These are phyloP conservation scores for Megaceryle alcyon DNA, from an alignment of 2,797 vertebrate genomes.

Conservation along the genomic window DNA sequence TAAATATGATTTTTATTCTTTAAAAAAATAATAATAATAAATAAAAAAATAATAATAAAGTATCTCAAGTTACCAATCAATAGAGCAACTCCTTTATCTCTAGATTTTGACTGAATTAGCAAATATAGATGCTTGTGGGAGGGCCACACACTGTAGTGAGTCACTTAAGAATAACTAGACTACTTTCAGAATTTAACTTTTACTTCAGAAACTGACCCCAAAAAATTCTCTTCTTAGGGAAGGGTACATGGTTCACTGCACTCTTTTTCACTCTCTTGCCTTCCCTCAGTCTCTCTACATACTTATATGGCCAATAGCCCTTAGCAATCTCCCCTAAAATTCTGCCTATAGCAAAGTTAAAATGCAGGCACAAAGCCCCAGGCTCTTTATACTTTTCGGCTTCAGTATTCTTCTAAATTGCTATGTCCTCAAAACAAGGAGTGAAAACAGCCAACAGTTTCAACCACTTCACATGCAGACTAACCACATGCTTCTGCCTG, in stretches of 20 bases:
- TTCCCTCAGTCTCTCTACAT: neutral
- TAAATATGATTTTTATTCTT: neutral
- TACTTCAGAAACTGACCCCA: constrained; percentile 4
- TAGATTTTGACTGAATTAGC: constrained; percentile 8
- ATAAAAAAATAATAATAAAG: neutral
- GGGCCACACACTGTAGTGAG: neutral
- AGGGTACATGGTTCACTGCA: neutral
- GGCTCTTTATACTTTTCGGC: constrained; percentile 8
- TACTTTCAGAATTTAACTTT: neutral
- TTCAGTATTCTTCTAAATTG: neutral
- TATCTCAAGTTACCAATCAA: neutral
- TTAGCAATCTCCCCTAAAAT: constrained; percentile 27
- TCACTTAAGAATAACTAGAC: neutral
- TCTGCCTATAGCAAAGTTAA: constrained; percentile 25
- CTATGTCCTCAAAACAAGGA: neutral
- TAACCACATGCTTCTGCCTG: neutral
- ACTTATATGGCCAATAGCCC: neutral
- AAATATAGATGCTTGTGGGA: neutral
- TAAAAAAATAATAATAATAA: too few relatives aligned
- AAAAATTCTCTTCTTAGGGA: neutral
- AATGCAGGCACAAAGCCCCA: neutral
- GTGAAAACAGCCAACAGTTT: neutral
- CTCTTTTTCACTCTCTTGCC: neutral
- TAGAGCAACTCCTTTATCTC: neutral
- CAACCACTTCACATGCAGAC: neutral